These are phyloP conservation scores for Teinopalpus imperialis DNA, from an alignment of 2,888 invertebrate species.

Conservation along the genomic window DNA sequence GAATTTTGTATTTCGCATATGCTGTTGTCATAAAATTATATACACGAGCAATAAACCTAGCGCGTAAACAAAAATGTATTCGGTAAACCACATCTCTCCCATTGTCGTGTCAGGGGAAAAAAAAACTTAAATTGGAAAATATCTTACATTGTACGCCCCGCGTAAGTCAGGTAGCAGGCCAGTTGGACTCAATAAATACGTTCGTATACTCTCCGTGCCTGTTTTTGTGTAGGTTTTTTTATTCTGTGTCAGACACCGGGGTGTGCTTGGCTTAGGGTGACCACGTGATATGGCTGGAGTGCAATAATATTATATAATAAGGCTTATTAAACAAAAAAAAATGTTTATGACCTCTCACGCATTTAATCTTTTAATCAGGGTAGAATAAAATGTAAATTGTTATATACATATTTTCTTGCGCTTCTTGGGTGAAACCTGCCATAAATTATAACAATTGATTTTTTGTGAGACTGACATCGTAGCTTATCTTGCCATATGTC, in stretches of 20 bases:
- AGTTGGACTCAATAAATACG: conserved; percentile 41
- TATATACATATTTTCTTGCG: no score
- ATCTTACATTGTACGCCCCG: conserved; percentile 39
- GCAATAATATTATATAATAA: no score
- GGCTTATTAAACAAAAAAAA: no score
- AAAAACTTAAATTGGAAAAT: conserved; percentile 28
- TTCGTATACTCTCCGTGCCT: conserved; percentile 29
- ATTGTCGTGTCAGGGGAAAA: conserved; percentile 28
- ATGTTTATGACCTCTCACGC: no score
- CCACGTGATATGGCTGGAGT: neutral
- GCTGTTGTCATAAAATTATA: conserved; percentile 14
- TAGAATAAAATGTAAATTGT: no score
- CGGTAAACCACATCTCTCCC: conserved; percentile 35
- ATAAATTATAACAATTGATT: no score
- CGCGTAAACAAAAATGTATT: conserved; percentile 29
- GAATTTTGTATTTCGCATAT: conserved; percentile 10
- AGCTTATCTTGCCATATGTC: no score
- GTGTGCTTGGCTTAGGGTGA: conserved; percentile 16
- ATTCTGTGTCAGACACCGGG: conserved; percentile 39
- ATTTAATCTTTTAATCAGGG: no score
- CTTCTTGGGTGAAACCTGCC: no score
- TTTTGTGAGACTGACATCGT: no score
- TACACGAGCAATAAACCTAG: conserved; percentile 24
- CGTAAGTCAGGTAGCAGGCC: conserved; percentile 56
- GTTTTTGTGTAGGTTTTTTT: conserved; percentile 34